A percentile compares a stretch with the other conserved stretches of the same genome.
Evolutionary conservation across 2,797 vertebrate species (phyloP).

Genomic region (Cyprinella venusta): DNA sequence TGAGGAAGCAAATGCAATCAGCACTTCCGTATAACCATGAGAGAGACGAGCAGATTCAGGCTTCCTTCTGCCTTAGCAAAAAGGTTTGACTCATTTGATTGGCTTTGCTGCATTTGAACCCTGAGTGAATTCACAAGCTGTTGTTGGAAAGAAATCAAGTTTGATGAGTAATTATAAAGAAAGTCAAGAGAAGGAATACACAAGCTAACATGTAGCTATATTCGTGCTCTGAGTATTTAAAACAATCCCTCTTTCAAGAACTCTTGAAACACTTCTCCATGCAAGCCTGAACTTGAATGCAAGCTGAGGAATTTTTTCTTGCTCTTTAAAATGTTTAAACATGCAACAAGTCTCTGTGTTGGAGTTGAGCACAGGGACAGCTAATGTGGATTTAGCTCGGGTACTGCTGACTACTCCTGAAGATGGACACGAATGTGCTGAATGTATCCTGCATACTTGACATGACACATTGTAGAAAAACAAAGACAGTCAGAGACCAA

Average conservation of each 20-base stretch:
- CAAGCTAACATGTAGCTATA: not conserved
- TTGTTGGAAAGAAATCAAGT: constrained; percentile 1
- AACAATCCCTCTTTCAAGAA: no score
- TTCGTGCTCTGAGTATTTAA: not conserved
- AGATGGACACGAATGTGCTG: constrained; percentile 6
- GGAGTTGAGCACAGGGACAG: not conserved
- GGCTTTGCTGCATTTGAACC: not conserved
- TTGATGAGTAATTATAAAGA: constrained; percentile 4
- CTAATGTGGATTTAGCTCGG: not conserved
- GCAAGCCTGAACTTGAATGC: constrained; percentile 8
- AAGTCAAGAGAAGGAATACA: not conserved
- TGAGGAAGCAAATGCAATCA: constrained; percentile 51
- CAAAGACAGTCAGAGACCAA: not conserved
- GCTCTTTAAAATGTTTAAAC: constrained; percentile 23
- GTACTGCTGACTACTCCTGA: constrained; percentile 3
- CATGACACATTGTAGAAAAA: constrained; percentile 11
- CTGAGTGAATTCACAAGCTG: not conserved
- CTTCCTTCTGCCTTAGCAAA: constrained; percentile 37
- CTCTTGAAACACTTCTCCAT: not conserved
- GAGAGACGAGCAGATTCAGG: not conserved
- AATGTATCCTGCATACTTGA: constrained; percentile 9
- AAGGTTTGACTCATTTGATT: constrained; percentile 25
- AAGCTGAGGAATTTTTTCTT: not conserved
- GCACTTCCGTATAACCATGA: constrained; percentile 46
- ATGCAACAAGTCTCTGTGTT: not conserved